Evolutionary conservation across 2,113 vertebrate species (phyloP).

Genomic region (Tetraodon nigroviridis): DNA sequence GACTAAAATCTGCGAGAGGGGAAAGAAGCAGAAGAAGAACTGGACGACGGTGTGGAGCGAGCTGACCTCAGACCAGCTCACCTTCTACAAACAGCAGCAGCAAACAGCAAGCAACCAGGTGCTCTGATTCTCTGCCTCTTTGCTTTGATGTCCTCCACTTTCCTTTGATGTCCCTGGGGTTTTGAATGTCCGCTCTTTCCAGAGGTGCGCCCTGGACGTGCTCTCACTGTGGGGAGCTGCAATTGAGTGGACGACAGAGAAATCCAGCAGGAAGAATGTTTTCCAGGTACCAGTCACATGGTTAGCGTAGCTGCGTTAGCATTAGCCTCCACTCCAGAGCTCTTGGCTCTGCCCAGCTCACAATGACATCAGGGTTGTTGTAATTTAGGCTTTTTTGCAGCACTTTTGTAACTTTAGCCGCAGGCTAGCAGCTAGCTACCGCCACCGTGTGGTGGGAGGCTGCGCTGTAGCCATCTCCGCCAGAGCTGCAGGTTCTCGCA

Average conservation of each 20-base stretch:
- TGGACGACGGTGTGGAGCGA: constrained; percentile 85
- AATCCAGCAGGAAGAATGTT: constrained; percentile 57
- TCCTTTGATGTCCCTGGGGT: too few relatives aligned
- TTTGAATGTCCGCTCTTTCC: not conserved
- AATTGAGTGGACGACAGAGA: constrained; percentile 43
- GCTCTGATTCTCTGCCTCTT: constrained; percentile 2
- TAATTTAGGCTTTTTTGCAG: too few relatives aligned
- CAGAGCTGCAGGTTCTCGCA: too few relatives aligned
- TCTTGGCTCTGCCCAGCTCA: too few relatives aligned
- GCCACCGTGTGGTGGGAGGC: not conserved
- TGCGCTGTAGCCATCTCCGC: not conserved
- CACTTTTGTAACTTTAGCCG: too few relatives aligned
- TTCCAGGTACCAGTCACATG: constrained; percentile 35
- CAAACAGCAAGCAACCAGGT: constrained; percentile 77
- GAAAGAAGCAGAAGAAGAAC: constrained; percentile 93
- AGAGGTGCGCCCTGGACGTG: constrained; percentile 47
- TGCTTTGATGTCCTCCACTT: too few relatives aligned
- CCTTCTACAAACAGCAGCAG: constrained; percentile 90
- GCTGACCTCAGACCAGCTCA: constrained; percentile 78
- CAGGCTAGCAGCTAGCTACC: too few relatives aligned
- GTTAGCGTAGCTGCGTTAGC: too few relatives aligned
- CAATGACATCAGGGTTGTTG: too few relatives aligned
- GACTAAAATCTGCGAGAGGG: constrained; percentile 87
- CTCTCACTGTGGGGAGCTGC: constrained; percentile 38
- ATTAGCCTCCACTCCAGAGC: too few relatives aligned